Percentiles rank a stretch among this genome's conserved stretches.
phyloP scores from a whole-genome alignment of 2,888 invertebrate species.

The Parasteatoda lunata region DNA sequence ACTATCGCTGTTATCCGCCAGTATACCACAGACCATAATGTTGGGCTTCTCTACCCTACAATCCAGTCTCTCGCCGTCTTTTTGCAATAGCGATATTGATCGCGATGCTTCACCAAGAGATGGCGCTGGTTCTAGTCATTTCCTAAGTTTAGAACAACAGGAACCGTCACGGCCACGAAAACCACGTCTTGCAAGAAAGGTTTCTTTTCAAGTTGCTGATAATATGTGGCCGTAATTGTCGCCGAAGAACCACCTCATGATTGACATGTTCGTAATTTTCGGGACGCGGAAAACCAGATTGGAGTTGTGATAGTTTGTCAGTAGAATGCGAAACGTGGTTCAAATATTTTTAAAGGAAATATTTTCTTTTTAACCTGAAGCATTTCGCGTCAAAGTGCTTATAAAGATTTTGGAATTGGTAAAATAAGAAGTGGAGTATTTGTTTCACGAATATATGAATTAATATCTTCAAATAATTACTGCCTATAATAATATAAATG shows the following conservation, averaged over 20 bases:
- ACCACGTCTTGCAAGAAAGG: conserved; percentile 11
- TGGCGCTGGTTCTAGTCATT: conserved; percentile 28
- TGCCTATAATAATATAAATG: no score
- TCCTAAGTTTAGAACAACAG: conserved; percentile 28
- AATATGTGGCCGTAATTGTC: neutral
- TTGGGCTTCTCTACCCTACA: conserved; percentile 4
- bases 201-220: neutral
- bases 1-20: conserved; percentile 44
- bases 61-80: conserved; percentile 41
- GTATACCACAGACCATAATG: conserved; percentile 54
- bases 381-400: no score
- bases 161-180: neutral
- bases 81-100: conserved; percentile 43
- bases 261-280: neutral
- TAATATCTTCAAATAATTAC: no score
- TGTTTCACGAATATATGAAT: no score
- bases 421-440: no score
- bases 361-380: no score
- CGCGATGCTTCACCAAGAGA: conserved; percentile 33
- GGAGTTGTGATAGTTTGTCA: no score
- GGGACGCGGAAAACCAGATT: no score
- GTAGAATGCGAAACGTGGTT: no score
- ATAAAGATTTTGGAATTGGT: no score
- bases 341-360: no score
- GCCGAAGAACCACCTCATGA: neutral